Conservation (phyloP, 2,888 invertebrate species). For the Hemistola chrysoprasaria region DNA sequence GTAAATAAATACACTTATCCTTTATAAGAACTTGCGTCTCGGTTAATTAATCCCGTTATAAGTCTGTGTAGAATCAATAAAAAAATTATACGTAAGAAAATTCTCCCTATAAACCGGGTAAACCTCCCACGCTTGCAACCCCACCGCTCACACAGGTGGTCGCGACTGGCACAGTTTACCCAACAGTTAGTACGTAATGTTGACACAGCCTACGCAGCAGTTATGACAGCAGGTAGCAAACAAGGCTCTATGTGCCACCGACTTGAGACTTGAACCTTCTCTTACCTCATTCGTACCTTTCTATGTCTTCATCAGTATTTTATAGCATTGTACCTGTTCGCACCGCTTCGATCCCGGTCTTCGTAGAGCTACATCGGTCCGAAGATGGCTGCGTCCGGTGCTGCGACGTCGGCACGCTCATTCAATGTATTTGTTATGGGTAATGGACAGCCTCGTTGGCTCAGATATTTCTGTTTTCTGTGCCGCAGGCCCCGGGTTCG, state of each 20-base stretch:
- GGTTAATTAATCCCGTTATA: too few species aligned
- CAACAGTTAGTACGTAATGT: conserved; percentile 9
- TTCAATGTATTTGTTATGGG: too few species aligned
- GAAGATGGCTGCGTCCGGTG: too few species aligned
- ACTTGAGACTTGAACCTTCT: conserved; percentile 4
- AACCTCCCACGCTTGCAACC: conserved; percentile 28
- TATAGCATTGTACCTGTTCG: conserved; percentile 3
- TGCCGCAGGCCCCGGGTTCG: too few species aligned
- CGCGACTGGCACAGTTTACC: conserved; percentile 33
- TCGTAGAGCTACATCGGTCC: too few species aligned
- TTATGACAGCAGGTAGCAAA: conserved; percentile 14
- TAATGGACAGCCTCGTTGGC: too few species aligned
- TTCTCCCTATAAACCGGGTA: conserved; percentile 19
- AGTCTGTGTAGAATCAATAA: too few species aligned
- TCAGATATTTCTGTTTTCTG: too few species aligned
- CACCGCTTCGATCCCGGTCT: too few species aligned
- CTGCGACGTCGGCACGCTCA: too few species aligned
- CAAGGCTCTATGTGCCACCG: conserved; percentile 3
- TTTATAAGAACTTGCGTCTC: too few species aligned
- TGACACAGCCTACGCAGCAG: conserved; percentile 9
- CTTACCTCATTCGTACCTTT: conserved; percentile 13
- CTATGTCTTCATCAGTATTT: conserved; percentile 3
- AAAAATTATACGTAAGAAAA: conserved; percentile 15
- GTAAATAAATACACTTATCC: too few species aligned
- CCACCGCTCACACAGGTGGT: conserved; percentile 65